Evolutionary conservation across 2,888 invertebrate genomes (phyloP), one percentile per base, ranked within the genome.

Genomic region (Meloe dianella): DNA sequence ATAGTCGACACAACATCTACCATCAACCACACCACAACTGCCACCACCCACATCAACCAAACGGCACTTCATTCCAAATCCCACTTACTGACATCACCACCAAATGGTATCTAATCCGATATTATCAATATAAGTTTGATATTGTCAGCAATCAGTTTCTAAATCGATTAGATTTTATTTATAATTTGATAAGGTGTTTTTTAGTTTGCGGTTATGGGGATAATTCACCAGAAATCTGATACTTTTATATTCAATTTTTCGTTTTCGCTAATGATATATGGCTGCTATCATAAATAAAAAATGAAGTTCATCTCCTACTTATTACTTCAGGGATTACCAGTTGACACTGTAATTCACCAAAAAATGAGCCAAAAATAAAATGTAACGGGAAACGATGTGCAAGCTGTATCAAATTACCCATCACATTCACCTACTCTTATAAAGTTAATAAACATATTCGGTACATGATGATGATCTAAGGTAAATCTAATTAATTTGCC

Each of bases 71-170:
- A 35, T 35, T 58, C 30, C 35, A 30, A 35, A 58, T 35, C 32
- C 35, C 32, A 58, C 35, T 58, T n/a, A 20, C 30, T 58, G 35
- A 6, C 58, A 20, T 27, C 22, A 29, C 30, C 6, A 14, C 30
- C 6, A 14, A 58, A 30, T 8, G 14, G 14, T n/a, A 29, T 30
- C 58, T 58, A 58, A 58, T 58, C 32, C 58, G 32, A 58, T 58
- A 58, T 58, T 35, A 35, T 29, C 58, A 17, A 58, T 58, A 17
- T 30, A 58, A 58, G 32, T 58, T 58, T 30, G n/a, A 35, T 58
- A 27, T 58, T 58, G 58, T 20, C 32, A 47, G 58, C 58, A 58
- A 58, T 58, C 58, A 58, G 47, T 47, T 47, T 20, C 20, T 47
- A 9, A 47, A 47, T 20, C 20, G 20, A 47, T 47, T 47, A 2